phyloP scores from a whole-genome alignment of 2,797 vertebrate species.

The Tokudaia tokunoshimensis region DNA sequence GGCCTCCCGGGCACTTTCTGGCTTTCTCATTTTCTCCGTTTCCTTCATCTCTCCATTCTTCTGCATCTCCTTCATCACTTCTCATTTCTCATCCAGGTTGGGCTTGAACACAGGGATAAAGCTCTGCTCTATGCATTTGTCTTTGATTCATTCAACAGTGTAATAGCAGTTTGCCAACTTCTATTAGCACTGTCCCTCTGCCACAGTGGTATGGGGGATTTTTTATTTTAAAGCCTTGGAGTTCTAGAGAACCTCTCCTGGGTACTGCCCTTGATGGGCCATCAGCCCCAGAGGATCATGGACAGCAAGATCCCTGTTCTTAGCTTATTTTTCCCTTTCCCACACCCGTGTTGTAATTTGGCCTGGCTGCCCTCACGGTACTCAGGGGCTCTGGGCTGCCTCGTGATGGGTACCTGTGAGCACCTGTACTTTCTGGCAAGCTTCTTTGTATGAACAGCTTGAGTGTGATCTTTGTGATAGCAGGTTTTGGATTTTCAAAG shows the following conservation, averaged over 20 bases:
- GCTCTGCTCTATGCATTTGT: neutral
- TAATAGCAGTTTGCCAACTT: neutral
- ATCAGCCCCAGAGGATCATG: neutral
- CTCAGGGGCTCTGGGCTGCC: neutral
- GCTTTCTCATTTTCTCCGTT: neutral
- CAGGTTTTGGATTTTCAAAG: slow-evolving; percentile 67
- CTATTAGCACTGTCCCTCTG: neutral
- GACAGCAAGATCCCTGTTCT: neutral
- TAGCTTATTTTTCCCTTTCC: neutral
- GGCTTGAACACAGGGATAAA: neutral
- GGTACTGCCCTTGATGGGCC: neutral
- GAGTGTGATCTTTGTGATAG: slow-evolving; percentile 45
- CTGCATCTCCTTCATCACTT: neutral
- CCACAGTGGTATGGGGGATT: neutral
- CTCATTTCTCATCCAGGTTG: neutral
- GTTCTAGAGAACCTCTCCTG: neutral
- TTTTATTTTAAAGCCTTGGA: neutral
- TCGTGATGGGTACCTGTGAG: slow-evolving; percentile 69
- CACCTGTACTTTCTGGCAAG: slow-evolving; percentile 66
- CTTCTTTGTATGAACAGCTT: slow-evolving; percentile 53
- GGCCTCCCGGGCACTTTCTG: neutral
- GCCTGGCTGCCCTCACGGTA: slow-evolving; percentile 65
- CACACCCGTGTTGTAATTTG: neutral
- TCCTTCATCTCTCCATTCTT: neutral
- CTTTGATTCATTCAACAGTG: neutral